Conservation (phyloP, 2,888 invertebrate species). For the Notodonta dromedarius region DNA sequence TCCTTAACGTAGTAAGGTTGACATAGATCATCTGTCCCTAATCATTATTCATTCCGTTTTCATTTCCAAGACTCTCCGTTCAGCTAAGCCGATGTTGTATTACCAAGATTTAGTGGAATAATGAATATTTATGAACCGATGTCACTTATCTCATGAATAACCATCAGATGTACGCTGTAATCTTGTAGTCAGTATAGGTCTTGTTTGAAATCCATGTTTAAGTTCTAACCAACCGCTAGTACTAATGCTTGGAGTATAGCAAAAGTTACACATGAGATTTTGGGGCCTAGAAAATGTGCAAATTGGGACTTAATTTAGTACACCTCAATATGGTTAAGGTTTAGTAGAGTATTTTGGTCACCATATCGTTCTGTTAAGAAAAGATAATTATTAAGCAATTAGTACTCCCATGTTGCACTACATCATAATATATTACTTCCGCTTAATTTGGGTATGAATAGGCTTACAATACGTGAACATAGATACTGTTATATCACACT, state of each 20-base stretch:
- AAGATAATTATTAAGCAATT: no score
- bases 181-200: not conserved
- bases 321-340: no score
- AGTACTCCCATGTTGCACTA: no score
- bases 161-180: slow-evolving; percentile 38
- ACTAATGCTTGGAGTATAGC: not conserved
- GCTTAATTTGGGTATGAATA: no score
- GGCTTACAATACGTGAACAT: no score
- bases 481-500: no score
- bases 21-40: slow-evolving; percentile 24
- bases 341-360: no score
- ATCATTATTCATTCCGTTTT: slow-evolving; percentile 47
- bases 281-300: no score
- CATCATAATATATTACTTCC: no score
- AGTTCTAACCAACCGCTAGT: not conserved
- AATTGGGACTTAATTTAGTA: no score
- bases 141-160: slow-evolving; percentile 62
- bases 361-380: no score
- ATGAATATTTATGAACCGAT: slow-evolving; percentile 64
- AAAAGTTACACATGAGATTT: no score
- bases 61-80: slow-evolving; percentile 45
- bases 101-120: slow-evolving; percentile 52
- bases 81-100: slow-evolving; percentile 53
- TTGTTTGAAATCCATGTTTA: not conserved
- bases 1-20: slow-evolving; percentile 9